These are phyloP conservation scores for Uria aalge DNA, from an alignment of 2,113 vertebrate species.

Conservation along the genomic window DNA sequence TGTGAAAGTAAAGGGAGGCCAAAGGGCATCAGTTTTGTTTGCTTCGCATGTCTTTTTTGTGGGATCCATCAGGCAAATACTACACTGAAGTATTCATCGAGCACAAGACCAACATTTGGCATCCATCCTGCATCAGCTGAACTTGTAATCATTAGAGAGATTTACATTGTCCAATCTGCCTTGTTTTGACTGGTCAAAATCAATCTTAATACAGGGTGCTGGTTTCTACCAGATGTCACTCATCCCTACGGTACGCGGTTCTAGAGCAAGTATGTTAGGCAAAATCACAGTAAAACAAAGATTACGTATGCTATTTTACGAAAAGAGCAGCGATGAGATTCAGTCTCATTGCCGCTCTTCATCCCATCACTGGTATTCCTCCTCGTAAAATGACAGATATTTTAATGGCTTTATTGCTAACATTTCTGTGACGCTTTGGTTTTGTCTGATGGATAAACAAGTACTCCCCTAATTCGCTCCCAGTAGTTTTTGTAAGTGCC, in stretches of 20 bases:
- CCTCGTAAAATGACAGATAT: not conserved
- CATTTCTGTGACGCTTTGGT: not conserved
- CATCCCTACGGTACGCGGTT: not conserved
- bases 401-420: not conserved
- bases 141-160: not conserved
- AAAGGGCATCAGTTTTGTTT: conserved; percentile 32
- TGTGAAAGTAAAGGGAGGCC: not conserved
- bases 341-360: not conserved
- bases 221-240: conserved; percentile 20
- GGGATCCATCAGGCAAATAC: not conserved
- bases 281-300: not conserved
- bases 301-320: not conserved
- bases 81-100: not conserved
- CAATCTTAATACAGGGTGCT: not conserved
- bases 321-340: not conserved
- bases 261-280: not conserved
- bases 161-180: conserved; percentile 13
- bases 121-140: conserved; percentile 15
- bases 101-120: not conserved
- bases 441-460: not conserved
- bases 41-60: not conserved
- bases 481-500: not conserved
- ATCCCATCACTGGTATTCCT: not conserved
- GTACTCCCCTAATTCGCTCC: not conserved
- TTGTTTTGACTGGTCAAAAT: not conserved